A percentile compares a stretch with the other conserved stretches of the same genome.
These are phyloP conservation scores for Drosophila hydei DNA, from an alignment of 1,140 invertebrate genomes.

Conservation along the genomic window DNA sequence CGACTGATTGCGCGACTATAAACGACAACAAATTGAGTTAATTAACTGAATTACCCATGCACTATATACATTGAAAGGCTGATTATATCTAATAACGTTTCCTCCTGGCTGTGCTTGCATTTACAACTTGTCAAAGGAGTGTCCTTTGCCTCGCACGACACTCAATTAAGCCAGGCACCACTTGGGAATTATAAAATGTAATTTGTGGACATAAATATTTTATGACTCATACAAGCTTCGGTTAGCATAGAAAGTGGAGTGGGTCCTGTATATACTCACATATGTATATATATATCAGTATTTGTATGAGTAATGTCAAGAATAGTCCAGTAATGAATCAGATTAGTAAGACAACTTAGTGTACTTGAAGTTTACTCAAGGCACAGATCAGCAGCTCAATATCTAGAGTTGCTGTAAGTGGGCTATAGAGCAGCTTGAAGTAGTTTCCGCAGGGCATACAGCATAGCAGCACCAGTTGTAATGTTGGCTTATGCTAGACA, in stretches of 20 bases:
- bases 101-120: conserved; percentile 1
- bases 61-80: conserved; percentile 19
- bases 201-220: conserved; percentile 21
- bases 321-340: too few species aligned
- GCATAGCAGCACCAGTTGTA: too few species aligned
- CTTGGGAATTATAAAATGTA: conserved; percentile 22
- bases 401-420: too few species aligned
- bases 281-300: too few species aligned
- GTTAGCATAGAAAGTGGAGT: too few species aligned
- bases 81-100: conserved; percentile 4
- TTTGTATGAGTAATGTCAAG: too few species aligned
- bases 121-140: neutral
- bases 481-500: neutral
- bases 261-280: too few species aligned
- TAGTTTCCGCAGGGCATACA: too few species aligned
- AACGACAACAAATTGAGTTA: conserved; percentile 37
- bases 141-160: neutral
- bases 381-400: too few species aligned
- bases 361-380: too few species aligned
- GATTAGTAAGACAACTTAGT: too few species aligned
- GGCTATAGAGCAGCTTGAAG: too few species aligned
- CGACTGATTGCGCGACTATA: conserved; percentile 15
- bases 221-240: conserved; percentile 1
- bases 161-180: conserved; percentile 15
- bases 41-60: conserved; percentile 34